A percentile compares a stretch with the other conserved stretches of the same genome.
These are phyloP conservation scores for Pampus argenteus DNA, from an alignment of 2,797 vertebrate genomes.

Conservation along the genomic window DNA sequence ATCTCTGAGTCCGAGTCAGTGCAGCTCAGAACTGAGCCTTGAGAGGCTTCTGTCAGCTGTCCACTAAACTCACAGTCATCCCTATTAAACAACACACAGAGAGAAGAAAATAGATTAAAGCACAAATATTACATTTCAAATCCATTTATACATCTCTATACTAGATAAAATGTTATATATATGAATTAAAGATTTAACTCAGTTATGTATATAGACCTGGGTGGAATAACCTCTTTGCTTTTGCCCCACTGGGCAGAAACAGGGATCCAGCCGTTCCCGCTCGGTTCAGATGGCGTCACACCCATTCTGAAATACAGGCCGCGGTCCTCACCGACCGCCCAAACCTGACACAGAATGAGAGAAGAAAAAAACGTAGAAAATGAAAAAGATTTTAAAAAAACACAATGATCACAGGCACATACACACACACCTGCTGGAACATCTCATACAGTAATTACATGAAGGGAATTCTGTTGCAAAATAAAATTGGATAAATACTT, in stretches of 20 bases:
- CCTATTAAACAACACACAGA: slow-evolving; percentile 68
- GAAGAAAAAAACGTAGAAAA: neutral
- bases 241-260: slow-evolving; percentile 87
- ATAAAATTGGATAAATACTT: neutral
- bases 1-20: slow-evolving; percentile 86
- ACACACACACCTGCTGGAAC: neutral
- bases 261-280: slow-evolving; percentile 93
- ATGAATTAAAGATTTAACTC: neutral
- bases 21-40: slow-evolving; percentile 83
- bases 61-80: slow-evolving; percentile 88
- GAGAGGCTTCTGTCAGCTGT: slow-evolving; percentile 87
- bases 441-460: neutral
- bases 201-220: slow-evolving; percentile 73
- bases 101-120: too few relatives aligned
- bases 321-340: slow-evolving; percentile 93
- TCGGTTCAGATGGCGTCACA: slow-evolving; percentile 91
- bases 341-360: slow-evolving; percentile 85
- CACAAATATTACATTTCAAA: too few relatives aligned
- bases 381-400: slow-evolving; percentile 15
- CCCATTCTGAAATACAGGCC: slow-evolving; percentile 94
- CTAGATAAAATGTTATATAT: neutral
- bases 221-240: slow-evolving; percentile 81
- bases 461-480: neutral
- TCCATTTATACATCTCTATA: too few relatives aligned
- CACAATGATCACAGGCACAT: neutral